Conservation (phyloP, 2,113 vertebrate species). For the Noctilio leporinus region DNA sequence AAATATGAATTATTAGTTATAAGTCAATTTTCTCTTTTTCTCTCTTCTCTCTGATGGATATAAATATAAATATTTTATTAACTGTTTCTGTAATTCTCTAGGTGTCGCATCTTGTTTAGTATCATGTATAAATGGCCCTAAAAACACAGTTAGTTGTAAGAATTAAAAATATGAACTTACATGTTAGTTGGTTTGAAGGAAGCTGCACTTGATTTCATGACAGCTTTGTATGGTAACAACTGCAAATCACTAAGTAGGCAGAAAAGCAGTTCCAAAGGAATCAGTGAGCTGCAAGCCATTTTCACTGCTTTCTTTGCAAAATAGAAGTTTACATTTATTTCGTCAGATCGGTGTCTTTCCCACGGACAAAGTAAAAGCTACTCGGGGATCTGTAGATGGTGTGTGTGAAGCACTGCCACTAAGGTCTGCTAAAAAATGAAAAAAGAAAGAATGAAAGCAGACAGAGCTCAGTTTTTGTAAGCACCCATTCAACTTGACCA, state of each 20-base stretch:
- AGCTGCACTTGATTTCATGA: neutral
- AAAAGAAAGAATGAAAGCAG: neutral
- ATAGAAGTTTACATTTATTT: neutral
- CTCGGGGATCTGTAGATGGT: neutral
- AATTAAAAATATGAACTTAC: neutral
- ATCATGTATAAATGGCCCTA: neutral
- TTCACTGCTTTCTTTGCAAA: neutral
- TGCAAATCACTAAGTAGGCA: neutral
- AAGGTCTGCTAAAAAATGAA: neutral
- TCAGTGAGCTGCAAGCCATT: neutral
- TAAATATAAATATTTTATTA: neutral
- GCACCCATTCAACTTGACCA: neutral
- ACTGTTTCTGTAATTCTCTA: neutral
- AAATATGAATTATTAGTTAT: neutral
- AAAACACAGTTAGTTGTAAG: neutral
- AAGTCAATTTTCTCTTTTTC: neutral
- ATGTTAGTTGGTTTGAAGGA: neutral
- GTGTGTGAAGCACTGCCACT: neutral
- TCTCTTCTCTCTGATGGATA: neutral
- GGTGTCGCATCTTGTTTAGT: neutral
- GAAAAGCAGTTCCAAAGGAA: neutral
- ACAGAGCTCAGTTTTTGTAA: neutral
- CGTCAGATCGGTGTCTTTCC: neutral
- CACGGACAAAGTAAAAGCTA: neutral
- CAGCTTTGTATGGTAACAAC: neutral